Conservation (phyloP, 2,888 invertebrate species). For the Cantharis lateralis region DNA sequence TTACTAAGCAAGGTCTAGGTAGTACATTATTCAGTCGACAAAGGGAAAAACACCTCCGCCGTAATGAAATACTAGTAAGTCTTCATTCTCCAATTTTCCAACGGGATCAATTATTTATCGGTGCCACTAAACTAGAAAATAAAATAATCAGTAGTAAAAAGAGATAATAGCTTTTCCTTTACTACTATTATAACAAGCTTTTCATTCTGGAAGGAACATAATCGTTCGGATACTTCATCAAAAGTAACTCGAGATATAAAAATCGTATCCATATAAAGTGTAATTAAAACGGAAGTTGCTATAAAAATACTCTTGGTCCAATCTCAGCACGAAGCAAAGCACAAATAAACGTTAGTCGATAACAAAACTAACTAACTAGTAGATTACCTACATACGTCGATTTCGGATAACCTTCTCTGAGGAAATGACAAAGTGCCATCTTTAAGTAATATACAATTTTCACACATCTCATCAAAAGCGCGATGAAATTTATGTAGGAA, state of each 20-base stretch:
- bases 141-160: background rate
- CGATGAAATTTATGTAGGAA: slow-evolving; percentile 4
- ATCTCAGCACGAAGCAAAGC: background rate
- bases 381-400: background rate
- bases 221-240: background rate
- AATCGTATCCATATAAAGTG: background rate
- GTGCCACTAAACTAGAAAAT: background rate
- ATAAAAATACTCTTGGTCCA: background rate
- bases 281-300: background rate
- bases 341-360: background rate
- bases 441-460: slow-evolving; percentile 3
- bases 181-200: background rate
- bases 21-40: slow-evolving; percentile 3
- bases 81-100: background rate
- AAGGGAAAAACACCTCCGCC: background rate
- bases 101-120: background rate
- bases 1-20: slow-evolving; percentile 7
- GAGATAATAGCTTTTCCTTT: background rate
- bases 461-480: slow-evolving; percentile 3
- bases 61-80: background rate
- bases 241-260: background rate
- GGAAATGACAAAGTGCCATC: slow-evolving; percentile 6
- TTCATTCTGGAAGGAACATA: background rate
- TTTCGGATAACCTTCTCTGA: no score
- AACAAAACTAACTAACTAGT: background rate